Evolutionary conservation across 2,797 vertebrate species (phyloP).

Genomic region (Thalassophryne amazonica): DNA sequence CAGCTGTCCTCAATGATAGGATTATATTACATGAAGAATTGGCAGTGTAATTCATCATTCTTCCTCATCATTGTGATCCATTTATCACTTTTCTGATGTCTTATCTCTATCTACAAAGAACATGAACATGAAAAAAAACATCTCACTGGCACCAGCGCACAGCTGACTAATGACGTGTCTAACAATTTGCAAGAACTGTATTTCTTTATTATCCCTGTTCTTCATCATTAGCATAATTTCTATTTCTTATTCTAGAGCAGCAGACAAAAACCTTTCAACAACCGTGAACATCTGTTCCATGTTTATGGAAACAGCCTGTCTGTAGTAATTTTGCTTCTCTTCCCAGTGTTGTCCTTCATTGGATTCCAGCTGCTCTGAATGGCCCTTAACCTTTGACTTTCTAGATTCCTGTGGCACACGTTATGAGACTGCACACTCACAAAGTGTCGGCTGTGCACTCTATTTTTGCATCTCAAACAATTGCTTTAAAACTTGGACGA

Average conservation of each 20-base stretch:
- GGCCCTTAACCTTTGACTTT: conserved; percentile 52
- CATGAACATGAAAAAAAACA: too few species aligned
- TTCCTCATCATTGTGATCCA: background rate
- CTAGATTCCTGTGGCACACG: conserved; percentile 37
- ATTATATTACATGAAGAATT: background rate
- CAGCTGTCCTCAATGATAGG: background rate
- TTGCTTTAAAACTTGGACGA: background rate
- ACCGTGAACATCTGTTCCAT: conserved; percentile 37
- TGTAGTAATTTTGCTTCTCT: conserved; percentile 18
- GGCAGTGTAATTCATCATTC: background rate
- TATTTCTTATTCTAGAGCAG: too few species aligned
- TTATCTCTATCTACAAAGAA: too few species aligned
- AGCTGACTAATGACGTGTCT: too few species aligned
- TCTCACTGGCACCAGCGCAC: too few species aligned
- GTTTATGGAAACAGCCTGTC: conserved; percentile 33
- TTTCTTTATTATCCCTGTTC: conserved; percentile 2
- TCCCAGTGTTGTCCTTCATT: conserved; percentile 12
- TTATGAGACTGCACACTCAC: conserved; percentile 20
- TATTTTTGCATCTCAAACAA: background rate
- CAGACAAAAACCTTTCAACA: too few species aligned
- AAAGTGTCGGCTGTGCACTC: conserved; percentile 26
- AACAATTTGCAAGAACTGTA: too few species aligned
- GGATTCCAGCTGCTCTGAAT: conserved; percentile 38
- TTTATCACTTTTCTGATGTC: too few species aligned
- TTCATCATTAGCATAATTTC: too few species aligned